A percentile compares a stretch with the other conserved stretches of the same genome.
These are phyloP conservation scores for Aptenodytes forsteri DNA, from an alignment of 2,113 vertebrate genomes.

Conservation along the genomic window DNA sequence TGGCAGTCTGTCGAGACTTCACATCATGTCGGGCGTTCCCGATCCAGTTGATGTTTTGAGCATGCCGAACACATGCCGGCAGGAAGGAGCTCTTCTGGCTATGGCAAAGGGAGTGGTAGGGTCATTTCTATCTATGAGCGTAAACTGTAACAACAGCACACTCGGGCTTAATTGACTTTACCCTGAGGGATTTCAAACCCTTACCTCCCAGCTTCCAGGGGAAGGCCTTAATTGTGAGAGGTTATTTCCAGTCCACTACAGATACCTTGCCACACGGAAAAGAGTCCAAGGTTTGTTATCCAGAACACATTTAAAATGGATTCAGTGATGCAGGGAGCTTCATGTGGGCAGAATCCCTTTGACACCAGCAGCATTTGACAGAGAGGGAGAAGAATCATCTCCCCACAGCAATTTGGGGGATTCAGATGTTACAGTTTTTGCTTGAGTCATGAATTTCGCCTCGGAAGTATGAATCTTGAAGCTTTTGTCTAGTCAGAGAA, in stretches of 20 bases:
- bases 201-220: neutral
- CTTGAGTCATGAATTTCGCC: neutral
- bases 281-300: neutral
- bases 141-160: neutral
- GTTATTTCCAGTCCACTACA: neutral
- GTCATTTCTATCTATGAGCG: neutral
- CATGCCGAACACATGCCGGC: neutral
- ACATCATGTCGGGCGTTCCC: neutral
- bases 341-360: neutral
- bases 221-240: neutral
- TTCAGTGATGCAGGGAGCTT: neutral
- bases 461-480: neutral
- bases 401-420: neutral
- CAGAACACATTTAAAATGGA: neutral
- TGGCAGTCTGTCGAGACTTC: neutral
- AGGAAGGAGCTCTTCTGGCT: neutral
- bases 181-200: neutral
- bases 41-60: neutral
- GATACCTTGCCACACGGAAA: neutral
- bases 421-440: neutral
- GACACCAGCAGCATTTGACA: neutral
- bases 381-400: neutral
- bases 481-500: neutral
- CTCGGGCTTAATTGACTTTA: neutral
- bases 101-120: neutral